Percentiles rank a stretch among this genome's conserved stretches.
Conservation (phyloP, 2,113 vertebrate species). For the Harpagus bidentatus region DNA sequence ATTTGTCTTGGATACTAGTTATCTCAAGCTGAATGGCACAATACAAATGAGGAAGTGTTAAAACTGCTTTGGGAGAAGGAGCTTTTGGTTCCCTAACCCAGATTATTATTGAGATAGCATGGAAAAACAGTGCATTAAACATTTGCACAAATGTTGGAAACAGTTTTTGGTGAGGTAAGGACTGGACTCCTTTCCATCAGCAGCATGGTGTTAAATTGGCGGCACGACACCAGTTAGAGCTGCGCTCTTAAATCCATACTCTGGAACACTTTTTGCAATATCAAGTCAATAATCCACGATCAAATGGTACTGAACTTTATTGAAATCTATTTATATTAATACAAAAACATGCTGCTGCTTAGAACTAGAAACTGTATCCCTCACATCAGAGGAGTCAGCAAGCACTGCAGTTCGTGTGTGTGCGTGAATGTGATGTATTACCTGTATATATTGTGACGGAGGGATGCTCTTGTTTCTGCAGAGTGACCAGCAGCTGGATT, state of each 20-base stretch:
- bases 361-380: neutral
- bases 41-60: neutral
- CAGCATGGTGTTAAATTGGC: rapidly evolving
- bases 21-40: neutral
- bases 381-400: rapidly evolving
- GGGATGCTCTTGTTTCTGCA: constrained; percentile 49
- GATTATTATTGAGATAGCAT: neutral
- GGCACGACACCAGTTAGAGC: neutral
- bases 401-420: neutral
- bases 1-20: neutral
- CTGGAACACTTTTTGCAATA: neutral
- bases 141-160: rapidly evolving
- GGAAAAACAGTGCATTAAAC: neutral
- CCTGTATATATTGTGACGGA: neutral
- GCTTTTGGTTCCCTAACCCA: neutral
- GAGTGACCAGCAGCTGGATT: constrained; percentile 98
- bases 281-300: neutral
- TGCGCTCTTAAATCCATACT: neutral
- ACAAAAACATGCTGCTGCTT: neutral
- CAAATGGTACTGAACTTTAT: neutral
- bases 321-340: neutral
- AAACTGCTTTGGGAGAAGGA: neutral
- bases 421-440: neutral
- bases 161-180: neutral
- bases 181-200: neutral